Evolutionary conservation across 2,113 vertebrate species (phyloP), one percentile per base, ranked within the genome.

Genomic region (Barnardius zonarius): DNA sequence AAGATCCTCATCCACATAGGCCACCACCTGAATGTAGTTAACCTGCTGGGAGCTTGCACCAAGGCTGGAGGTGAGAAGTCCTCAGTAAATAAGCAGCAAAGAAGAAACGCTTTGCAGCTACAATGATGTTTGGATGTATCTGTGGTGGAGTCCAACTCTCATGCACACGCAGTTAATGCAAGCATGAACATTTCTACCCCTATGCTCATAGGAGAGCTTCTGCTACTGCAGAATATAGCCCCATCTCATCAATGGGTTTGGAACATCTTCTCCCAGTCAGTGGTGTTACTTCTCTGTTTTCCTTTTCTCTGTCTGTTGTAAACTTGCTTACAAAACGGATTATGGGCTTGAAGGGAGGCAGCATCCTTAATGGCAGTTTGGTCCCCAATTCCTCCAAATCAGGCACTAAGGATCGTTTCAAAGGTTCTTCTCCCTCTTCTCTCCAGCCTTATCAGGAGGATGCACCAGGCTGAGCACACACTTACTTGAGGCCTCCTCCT

Each of bases 1-100:
- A 99, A 99, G 98, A 99, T 99, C 92, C 98, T 99, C 92, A 99
- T 99, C 91, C 99, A 99, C 70, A 99, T 99, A 51, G 99, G 99
- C 41, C 98, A 99, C 86, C 99, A 99, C 74, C 98, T 99, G 59
- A 99, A 99, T 5, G 99, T 99, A 39, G 99, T 99, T 93, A 99
- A 99, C 97, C 98, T 99, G 69, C 98, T 99, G 88, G 99, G 99
- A 96, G 99, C 99, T 46, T 99, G 99, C 95, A 99, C 99, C 27
- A 99, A 99, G 92, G 98, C 98, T 77, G 99, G 99, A 98, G 99
- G 99, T 99, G 86, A 98, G 98, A 61, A 86, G 8, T 16, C 16
- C 48, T 72, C 55, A 48, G 44, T 13, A 41, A 72, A 72, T 28
- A 2, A 2, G 43, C 33, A 51, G 33, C 23, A 43, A 23, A 70